phyloP scores from a whole-genome alignment of 2,797 vertebrate genomes.

The Staurois parvus region DNA sequence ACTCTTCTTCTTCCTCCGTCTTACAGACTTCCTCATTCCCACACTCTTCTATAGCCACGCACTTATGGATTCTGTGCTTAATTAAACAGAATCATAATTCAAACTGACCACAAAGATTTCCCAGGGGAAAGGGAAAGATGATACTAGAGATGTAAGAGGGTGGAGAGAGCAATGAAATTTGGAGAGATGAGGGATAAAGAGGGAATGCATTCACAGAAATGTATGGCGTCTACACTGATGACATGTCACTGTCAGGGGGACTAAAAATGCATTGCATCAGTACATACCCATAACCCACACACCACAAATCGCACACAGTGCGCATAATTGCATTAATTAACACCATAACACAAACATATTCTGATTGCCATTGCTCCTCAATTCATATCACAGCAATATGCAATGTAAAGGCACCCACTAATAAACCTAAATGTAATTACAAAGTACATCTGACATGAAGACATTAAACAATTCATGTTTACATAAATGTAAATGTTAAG shows the following conservation, averaged over 20 bases:
- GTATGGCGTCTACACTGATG: neutral
- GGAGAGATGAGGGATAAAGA: neutral
- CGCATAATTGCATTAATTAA: conserved; percentile 46
- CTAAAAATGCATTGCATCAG: neutral
- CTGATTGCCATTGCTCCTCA: neutral
- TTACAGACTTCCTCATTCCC: conserved; percentile 27
- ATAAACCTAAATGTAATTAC: neutral
- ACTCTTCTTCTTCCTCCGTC: neutral
- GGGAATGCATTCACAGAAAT: neutral
- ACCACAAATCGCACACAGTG: conserved; percentile 22
- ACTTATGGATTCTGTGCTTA: conserved; percentile 33
- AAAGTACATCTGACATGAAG: neutral
- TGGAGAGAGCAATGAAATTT: neutral
- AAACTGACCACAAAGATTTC: conserved; percentile 33
- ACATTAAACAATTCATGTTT: neutral
- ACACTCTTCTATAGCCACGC: conserved; percentile 25
- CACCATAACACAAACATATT: conserved; percentile 11
- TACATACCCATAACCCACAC: conserved; percentile 30
- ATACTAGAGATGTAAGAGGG: neutral
- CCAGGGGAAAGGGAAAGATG: conserved; percentile 16
- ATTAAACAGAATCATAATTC: conserved; percentile 40
- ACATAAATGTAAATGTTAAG: neutral
- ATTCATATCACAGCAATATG: neutral
- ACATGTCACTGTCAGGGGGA: conserved; percentile 5
- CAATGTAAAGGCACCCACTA: neutral